Conservation (phyloP, 2,797 vertebrate genomes). For the Gambusia yucatana region DNA sequence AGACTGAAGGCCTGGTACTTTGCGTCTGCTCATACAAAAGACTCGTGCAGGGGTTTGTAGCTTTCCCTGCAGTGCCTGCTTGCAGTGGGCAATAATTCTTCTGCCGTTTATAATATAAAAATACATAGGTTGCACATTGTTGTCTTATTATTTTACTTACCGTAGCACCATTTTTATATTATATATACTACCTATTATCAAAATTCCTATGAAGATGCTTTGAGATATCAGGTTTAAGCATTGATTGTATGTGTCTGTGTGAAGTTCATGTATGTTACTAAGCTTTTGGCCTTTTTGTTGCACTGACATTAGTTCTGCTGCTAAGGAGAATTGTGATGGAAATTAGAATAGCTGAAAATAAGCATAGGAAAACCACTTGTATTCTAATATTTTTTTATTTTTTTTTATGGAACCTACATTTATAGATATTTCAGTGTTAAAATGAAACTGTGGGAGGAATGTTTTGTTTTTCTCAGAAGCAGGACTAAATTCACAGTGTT, state of each 20-base stretch:
- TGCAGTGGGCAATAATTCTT: slow-evolving; percentile 30
- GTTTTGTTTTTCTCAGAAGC: slow-evolving; percentile 28
- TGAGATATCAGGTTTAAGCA: slow-evolving; percentile 45
- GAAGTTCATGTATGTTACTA: slow-evolving; percentile 45
- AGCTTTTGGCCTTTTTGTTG: slow-evolving; percentile 40
- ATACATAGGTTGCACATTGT: slow-evolving; percentile 39
- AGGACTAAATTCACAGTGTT: slow-evolving; percentile 50
- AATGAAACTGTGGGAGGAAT: slow-evolving; percentile 49
- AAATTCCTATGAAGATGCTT: slow-evolving; percentile 49
- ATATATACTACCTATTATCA: slow-evolving; percentile 49
- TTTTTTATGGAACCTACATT: slow-evolving; percentile 42
- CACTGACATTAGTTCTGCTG: slow-evolving; percentile 49
- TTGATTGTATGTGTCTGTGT: slow-evolving; percentile 62
- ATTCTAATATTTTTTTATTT: slow-evolving; percentile 33
- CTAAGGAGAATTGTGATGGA: slow-evolving; percentile 38
- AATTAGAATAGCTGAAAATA: slow-evolving; percentile 39
- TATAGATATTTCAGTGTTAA: slow-evolving; percentile 49
- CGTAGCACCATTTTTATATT: slow-evolving; percentile 65
- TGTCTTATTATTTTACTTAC: slow-evolving; percentile 55
- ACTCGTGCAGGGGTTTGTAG: slow-evolving; percentile 52
- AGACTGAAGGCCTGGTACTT: slow-evolving; percentile 40
- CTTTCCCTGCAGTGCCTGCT: slow-evolving; percentile 42
- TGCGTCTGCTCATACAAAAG: slow-evolving; percentile 45
- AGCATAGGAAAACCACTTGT: slow-evolving; percentile 17
- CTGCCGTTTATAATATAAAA: slow-evolving; percentile 35